Percentiles rank a stretch among this genome's conserved stretches.
Evolutionary conservation across 2,888 invertebrate genomes (phyloP).

Genomic region (Drosophila barbarae): DNA sequence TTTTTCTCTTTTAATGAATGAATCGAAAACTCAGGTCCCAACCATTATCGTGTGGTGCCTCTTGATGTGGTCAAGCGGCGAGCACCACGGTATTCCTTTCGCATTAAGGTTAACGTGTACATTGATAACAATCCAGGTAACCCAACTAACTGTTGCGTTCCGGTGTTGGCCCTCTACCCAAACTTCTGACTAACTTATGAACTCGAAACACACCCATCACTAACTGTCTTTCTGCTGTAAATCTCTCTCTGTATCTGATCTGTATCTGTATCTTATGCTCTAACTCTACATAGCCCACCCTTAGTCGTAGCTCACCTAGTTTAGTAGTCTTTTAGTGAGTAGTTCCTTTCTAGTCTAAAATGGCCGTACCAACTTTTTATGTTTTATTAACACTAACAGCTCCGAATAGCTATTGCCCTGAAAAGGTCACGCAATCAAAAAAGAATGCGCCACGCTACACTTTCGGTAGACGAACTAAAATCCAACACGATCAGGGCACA

Average conservation of each 20-base stretch:
- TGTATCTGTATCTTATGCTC: slow-evolving; percentile 19
- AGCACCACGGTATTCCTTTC: slow-evolving; percentile 79
- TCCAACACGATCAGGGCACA: slow-evolving; percentile 77
- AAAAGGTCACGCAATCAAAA: slow-evolving; percentile 82
- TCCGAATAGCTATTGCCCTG: slow-evolving; percentile 81
- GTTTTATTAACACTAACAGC: slow-evolving; percentile 78
- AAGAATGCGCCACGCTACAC: slow-evolving; percentile 80
- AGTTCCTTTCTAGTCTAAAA: slow-evolving; percentile 44
- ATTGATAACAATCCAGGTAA: slow-evolving; percentile 78
- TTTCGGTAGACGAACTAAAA: slow-evolving; percentile 82
- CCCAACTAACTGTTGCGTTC: slow-evolving; percentile 59
- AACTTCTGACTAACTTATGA: slow-evolving; percentile 1
- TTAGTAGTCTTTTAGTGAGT: slow-evolving; percentile 18
- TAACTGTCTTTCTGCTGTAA: slow-evolving; percentile 2
- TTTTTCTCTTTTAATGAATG: slow-evolving; percentile 55
- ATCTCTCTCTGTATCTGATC: slow-evolving; percentile 1
- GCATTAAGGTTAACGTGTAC: slow-evolving; percentile 77
- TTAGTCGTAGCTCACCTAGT: slow-evolving; percentile 43
- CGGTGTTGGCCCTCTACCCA: slow-evolving; percentile 39
- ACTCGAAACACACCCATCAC: slow-evolving; percentile 12
- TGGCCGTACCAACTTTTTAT: slow-evolving; percentile 49
- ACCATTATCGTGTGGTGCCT: slow-evolving; percentile 82
- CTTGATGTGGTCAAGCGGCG: slow-evolving; percentile 81
- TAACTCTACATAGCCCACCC: slow-evolving; percentile 26
- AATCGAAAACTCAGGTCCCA: slow-evolving; percentile 69